Base-by-base conservation (phyloP, 2,113 vertebrate species). In the Gracilinanus agilis region DNA sequence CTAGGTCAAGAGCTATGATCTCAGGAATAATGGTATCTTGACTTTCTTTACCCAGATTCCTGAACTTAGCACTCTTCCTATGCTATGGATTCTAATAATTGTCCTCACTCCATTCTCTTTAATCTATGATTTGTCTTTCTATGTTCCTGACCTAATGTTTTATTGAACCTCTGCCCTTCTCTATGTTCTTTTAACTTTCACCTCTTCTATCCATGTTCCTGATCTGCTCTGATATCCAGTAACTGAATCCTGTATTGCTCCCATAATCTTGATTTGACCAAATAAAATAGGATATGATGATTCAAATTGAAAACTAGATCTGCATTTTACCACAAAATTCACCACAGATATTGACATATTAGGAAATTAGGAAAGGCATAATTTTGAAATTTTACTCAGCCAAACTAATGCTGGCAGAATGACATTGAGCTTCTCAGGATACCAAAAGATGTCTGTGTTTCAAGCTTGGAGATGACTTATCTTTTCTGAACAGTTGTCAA, bases 251-350 rank as follows among this genome's bases (percentile, higher is more conserved):
- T 11, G 34, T 67, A 67, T 67, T 11, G 34, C 9, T 34, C 11
- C 29, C 27, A 34, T 29, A 34, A 53, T 53, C 90, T 88, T 90
- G 7, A 9, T 16, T 25, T 88, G 25, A 67, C 92, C 88, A 90
- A 58, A 88, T 93, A 49, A 34, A 92, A 34, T 88, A 88, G 56
- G 27, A 13, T 67, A 44, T 44, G 24, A 96, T 92, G 88, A 67
- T 92, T 53, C 93, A 89, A 93, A 92, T 89, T 88, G 88, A 19
- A 91, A 89, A 96, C 67, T 24, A 90, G 29, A 92, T 94, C 61
- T 91, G 95, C 75, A 92, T 40, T 93, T 88, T 89, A n/a, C 58
- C 27, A 91, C 93, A 95, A n/a, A 55, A 90, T 83, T 92, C 49
- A 88, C 24, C 29, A 67, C 40, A 58, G 53, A 58, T 53, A 44